Evolutionary conservation across 2,797 vertebrate genomes (phyloP).

Genomic region (Picus viridis): DNA sequence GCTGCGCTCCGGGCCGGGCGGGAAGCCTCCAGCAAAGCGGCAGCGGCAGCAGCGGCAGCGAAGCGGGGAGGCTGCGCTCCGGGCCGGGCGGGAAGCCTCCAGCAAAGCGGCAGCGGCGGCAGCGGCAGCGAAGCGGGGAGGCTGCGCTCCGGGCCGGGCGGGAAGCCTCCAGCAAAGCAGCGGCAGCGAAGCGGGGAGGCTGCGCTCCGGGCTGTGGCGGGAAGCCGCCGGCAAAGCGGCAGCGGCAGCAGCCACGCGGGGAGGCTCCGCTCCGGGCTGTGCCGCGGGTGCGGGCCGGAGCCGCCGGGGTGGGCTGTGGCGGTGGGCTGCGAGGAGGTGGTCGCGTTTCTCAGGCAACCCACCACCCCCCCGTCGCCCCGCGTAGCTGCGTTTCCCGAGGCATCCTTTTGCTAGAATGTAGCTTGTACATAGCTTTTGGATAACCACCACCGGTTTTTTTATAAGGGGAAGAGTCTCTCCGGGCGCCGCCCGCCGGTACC

Average conservation of each 20-base stretch:
- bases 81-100: neutral
- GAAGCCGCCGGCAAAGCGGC: no score
- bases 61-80: no score
- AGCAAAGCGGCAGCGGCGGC: no score
- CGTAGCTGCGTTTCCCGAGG: slow-evolving; percentile 82
- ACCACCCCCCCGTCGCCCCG: slow-evolving; percentile 59
- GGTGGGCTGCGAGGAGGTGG: slow-evolving; percentile 66
- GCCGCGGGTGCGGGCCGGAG: neutral
- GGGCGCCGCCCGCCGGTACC: slow-evolving; percentile 77
- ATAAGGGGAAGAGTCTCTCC: slow-evolving; percentile 85
- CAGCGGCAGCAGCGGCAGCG: no score
- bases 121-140: no score
- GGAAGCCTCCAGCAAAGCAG: no score
- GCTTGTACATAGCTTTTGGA: slow-evolving; percentile 99
- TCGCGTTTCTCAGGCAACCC: slow-evolving; percentile 92
- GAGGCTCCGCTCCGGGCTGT: neutral
- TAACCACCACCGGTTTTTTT: slow-evolving; percentile 87
- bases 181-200: no score
- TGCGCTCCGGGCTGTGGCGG: no score
- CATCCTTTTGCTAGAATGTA: slow-evolving; percentile 96
- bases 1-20: no score
- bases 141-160: no score
- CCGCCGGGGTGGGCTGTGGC: neutral
- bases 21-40: no score
- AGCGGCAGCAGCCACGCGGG: no score